Conservation (phyloP, 2,888 invertebrate species). For the Villa cingulata region DNA sequence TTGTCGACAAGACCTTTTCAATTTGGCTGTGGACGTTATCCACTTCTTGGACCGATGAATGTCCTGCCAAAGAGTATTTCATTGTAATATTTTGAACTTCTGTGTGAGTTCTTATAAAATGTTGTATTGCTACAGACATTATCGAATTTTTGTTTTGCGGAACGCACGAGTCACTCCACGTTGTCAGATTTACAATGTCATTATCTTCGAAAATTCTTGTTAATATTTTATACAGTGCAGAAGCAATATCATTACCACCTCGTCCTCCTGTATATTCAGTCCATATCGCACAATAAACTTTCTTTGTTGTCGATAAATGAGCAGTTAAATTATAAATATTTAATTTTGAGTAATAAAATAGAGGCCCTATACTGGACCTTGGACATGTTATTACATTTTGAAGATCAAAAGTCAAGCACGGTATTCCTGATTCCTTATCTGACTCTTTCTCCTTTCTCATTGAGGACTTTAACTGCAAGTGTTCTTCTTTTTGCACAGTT, state of each 20-base stretch:
- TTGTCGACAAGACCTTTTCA: too few species aligned
- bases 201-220: conserved; percentile 1
- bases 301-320: too few species aligned
- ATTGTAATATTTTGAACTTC: conserved; percentile 3
- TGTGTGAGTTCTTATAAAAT: conserved; percentile 6
- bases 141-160: conserved; percentile 9
- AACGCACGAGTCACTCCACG: conserved; percentile 5
- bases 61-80: conserved; percentile 8
- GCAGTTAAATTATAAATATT: background rate
- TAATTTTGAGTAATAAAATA: background rate
- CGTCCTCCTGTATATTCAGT: conserved; percentile 4
- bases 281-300: background rate
- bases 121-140: conserved; percentile 4
- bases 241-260: conserved; percentile 6
- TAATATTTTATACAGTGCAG: conserved; percentile 3
- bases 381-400: conserved; percentile 2
- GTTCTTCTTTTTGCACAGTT: background rate
- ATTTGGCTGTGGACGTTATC: too few species aligned
- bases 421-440: conserved; percentile 1
- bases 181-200: conserved; percentile 1
- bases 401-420: conserved; percentile 4
- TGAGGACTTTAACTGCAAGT: background rate
- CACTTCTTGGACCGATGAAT: conserved; percentile 3
- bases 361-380: background rate
- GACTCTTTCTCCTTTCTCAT: conserved; percentile 3